Evolutionary conservation across 2,888 invertebrate genomes (phyloP), one percentile per base, ranked within the genome.

Genomic region (Geophilus truncorum): DNA sequence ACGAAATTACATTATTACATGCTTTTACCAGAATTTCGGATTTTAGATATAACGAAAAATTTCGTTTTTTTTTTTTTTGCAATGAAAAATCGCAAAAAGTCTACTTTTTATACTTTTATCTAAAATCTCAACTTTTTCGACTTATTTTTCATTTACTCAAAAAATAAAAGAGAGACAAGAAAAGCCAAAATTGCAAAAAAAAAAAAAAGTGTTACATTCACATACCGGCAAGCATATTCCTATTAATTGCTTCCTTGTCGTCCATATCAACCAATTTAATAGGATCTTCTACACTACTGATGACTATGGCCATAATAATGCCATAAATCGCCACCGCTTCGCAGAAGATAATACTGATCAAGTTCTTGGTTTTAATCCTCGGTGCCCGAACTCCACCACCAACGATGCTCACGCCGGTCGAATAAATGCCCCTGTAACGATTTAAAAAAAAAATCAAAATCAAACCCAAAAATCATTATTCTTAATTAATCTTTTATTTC

Each of bases 241-340:
- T 30, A 81, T 70, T 23, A n/a, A 57, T 23, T 21, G 18, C 57
- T 21, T 21, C 21, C 4, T 2, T 18, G 23, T 7, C 10, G 4
- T 57, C 7, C 3, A 21, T 5, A 21, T 57, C 57, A 3, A n/a
- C 30, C 28, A 9, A 3, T 28, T 76, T 34, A 28, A 76, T 85
- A 88, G 57, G 88, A 83, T 92, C 92, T 84, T 95, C 88, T 87
- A 92, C 91, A 84, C 96, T 96, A 62, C 95, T 94, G 82, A 99
- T 90, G 51, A 99, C 97, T 86, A 99, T 98, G 77, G 99, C 98
- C 85, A 98, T 97, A 86, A 99, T 99, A 83, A 99, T 91, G 32
- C 99, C 99, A 88, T 99, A 99, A 88, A 99, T 99, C 83, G 99
- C 99, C 3, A 99, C 99, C 83, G 99, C 99, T 89, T 99, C 99